Percentiles rank a stretch among this genome's conserved stretches.
Conservation (phyloP, 23 tunicate genomes). For the Oikopleura vanhoeffeni region DNA sequence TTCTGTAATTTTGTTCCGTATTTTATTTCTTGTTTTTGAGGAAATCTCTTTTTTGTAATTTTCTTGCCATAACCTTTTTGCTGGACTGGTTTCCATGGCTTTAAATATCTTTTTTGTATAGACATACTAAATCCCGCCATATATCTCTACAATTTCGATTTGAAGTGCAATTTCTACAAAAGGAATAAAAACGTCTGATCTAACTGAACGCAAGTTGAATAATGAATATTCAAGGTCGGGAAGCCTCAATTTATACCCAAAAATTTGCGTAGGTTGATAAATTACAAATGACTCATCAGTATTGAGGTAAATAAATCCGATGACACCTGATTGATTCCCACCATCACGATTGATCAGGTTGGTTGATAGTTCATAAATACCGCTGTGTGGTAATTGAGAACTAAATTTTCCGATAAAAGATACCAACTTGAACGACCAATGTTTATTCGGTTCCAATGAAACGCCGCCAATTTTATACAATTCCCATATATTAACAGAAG, state of each 20-base stretch:
- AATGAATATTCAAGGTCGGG: background rate
- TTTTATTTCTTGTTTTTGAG: background rate
- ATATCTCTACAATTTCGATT: background rate
- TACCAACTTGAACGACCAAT: background rate
- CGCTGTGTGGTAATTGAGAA: background rate
- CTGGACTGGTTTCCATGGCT: background rate
- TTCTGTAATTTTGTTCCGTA: background rate
- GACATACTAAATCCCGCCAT: background rate
- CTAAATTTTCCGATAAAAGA: background rate
- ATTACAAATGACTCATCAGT: background rate
- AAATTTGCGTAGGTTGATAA: background rate
- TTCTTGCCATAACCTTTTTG: background rate
- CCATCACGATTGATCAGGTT: background rate
- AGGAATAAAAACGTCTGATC: background rate
- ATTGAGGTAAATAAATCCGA: background rate
- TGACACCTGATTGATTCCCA: no score
- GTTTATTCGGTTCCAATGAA: no score
- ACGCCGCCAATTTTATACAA: no score
- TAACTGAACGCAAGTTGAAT: background rate
- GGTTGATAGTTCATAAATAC: background rate
- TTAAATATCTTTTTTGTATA: background rate
- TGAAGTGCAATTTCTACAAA: background rate
- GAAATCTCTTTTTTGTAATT: background rate
- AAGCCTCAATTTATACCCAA: background rate
- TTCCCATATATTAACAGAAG: no score